phyloP scores from a whole-genome alignment of 2,888 invertebrate species.

The Cheilosia vulpina region DNA sequence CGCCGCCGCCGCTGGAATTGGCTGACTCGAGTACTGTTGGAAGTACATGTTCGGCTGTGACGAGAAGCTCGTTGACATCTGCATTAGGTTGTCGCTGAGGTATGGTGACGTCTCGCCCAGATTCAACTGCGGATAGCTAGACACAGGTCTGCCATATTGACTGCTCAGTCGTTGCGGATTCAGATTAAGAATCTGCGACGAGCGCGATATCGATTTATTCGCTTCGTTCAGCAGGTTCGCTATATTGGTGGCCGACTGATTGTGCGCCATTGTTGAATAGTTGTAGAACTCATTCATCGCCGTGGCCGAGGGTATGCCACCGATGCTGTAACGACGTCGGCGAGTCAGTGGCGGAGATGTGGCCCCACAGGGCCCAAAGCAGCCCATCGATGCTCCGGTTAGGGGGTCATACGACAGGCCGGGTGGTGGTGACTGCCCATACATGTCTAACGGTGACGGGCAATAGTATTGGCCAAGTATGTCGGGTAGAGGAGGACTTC shows the following conservation, averaged over 20 bases:
- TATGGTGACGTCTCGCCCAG: slow-evolving; percentile 82
- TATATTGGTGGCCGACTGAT: slow-evolving; percentile 82
- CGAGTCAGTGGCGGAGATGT: slow-evolving; percentile 80
- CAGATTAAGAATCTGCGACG: slow-evolving; percentile 82
- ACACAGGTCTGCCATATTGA: slow-evolving; percentile 81
- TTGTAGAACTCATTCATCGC: slow-evolving; percentile 83
- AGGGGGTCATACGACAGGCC: slow-evolving; percentile 78
- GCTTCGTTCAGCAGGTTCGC: slow-evolving; percentile 83
- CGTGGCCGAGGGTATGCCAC: slow-evolving; percentile 83
- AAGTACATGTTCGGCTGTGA: slow-evolving; percentile 84
- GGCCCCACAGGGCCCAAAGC: slow-evolving; percentile 73
- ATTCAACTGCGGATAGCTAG: slow-evolving; percentile 82
- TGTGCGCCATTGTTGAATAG: slow-evolving; percentile 79
- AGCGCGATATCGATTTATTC: slow-evolving; percentile 83
- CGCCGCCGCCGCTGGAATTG: slow-evolving; percentile 76
- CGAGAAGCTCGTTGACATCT: slow-evolving; percentile 83
- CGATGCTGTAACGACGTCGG: slow-evolving; percentile 83
- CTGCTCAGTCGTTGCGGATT: slow-evolving; percentile 81
- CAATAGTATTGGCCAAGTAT: slow-evolving; percentile 83
- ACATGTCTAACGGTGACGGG: slow-evolving; percentile 78
- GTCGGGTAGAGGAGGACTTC: slow-evolving; percentile 83
- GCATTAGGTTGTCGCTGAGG: slow-evolving; percentile 82
- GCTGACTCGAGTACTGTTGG: slow-evolving; percentile 79
- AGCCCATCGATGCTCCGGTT: slow-evolving; percentile 75
- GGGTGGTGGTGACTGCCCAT: slow-evolving; percentile 79